Evolutionary conservation across 1,140 invertebrate genomes (phyloP), one percentile per base, ranked within the genome.

Genomic region (Drusus annulatus): DNA sequence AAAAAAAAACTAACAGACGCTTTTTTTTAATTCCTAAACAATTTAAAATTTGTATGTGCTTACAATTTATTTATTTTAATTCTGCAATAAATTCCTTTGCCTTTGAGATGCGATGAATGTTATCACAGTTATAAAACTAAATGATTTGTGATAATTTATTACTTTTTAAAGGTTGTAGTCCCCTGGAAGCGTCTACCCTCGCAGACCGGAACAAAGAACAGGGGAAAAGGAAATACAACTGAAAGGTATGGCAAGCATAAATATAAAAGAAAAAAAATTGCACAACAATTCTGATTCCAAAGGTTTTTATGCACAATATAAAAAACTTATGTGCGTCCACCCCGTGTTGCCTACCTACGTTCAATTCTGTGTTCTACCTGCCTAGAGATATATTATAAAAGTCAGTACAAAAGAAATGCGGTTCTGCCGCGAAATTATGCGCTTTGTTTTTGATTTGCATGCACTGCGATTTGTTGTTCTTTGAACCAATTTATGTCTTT

Each of bases 171-270:
- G 2, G 31, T 36, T 36, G 2, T 62, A 31, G 52, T 25, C 8
- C 36, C 78, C 68, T 50, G 51, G 16, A n/a, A 28, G 45, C 52
- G 78, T 65, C 25, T 56, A 19, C 23, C 60, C 25, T 25, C 69
- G 69, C 56, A 56, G 21, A 68, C 73, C 71, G 80, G 80, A 78
- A 81, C 80, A 81, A 81, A 81, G 75, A 36, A 45, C 52, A 36
- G 68, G 36, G 80, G 75, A 73, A 36, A 62, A 81, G 80, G 80
- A 81, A 81, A 63, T 79, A 81, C 80, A 81, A 79, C 78, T 62
- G 69, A 36, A 81, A 81, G 76, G 71, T 68, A 79, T 65, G 50
- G 51, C 52, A 36, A 36, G 5, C 31, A 73, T 76, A 78, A 28
- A 63, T 21, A 73, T 69, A 78, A 51, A 8, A 63, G 16, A 25